Evolutionary conservation across 2,797 vertebrate species (phyloP).

Genomic region (Chromis chromis): DNA sequence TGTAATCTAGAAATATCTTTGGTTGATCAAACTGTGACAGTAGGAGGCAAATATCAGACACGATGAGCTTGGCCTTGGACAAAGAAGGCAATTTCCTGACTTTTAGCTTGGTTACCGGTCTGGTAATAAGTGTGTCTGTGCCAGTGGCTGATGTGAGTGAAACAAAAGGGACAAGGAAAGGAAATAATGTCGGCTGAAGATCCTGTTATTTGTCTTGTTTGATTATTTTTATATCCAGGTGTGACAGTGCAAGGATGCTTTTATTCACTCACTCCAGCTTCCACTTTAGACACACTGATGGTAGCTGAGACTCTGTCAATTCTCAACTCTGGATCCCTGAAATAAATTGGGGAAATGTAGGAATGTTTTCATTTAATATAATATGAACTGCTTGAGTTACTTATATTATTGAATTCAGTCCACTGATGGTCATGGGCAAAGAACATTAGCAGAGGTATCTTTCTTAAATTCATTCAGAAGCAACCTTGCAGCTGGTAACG

Average conservation of each 20-base stretch:
- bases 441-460: conserved; percentile 15
- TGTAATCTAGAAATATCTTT: conserved; percentile 25
- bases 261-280: conserved; percentile 5
- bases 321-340: neutral
- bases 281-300: neutral
- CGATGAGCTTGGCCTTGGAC: conserved; percentile 21
- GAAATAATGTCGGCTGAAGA: conserved; percentile 47
- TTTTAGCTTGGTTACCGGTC: conserved; percentile 33
- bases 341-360: neutral
- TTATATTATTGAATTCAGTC: conserved; percentile 2
- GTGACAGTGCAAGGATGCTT: conserved; percentile 10
- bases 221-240: conserved; percentile 22
- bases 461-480: conserved; percentile 35
- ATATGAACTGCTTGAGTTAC: neutral
- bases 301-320: neutral
- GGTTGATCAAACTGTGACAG: conserved; percentile 33
- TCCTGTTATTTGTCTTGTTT: conserved; percentile 39
- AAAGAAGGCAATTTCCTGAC: conserved; percentile 60
- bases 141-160: conserved; percentile 24
- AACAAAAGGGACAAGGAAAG: conserved; percentile 38
- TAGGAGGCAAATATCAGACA: conserved; percentile 28
- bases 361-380: neutral
- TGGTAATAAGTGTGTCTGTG: conserved; percentile 41
- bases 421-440: neutral
- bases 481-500: conserved; percentile 44